phyloP scores from a whole-genome alignment of 2,888 invertebrate species.

The Lymantria dispar region DNA sequence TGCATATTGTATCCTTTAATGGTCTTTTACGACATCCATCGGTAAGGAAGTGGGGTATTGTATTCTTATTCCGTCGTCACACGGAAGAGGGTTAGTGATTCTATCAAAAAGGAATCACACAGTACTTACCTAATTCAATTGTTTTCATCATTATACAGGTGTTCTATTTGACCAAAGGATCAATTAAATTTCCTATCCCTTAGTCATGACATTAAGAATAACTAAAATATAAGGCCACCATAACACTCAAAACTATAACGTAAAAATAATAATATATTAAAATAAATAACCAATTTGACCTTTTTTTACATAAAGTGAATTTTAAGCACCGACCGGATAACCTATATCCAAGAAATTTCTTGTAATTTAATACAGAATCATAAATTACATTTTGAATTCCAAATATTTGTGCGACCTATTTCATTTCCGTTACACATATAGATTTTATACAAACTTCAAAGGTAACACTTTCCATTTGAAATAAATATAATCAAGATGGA shows the following conservation, averaged over 20 bases:
- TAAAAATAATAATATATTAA: not conserved
- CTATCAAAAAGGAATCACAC: too few relatives aligned
- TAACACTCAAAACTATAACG: not conserved
- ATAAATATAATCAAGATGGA: not conserved
- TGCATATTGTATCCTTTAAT: too few relatives aligned
- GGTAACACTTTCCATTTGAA: constrained; percentile 8
- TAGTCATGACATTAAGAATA: too few relatives aligned
- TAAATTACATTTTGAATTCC: not conserved
- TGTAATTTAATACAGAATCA: not conserved
- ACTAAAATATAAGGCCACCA: too few relatives aligned
- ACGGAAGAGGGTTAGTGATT: too few relatives aligned
- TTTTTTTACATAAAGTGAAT: not conserved
- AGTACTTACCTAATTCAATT: too few relatives aligned
- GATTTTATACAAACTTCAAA: constrained; percentile 12
- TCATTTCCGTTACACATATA: constrained; percentile 16
- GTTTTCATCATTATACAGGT: too few relatives aligned
- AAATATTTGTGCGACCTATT: constrained; percentile 25
- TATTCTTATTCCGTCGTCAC: too few relatives aligned
- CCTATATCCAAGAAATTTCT: not conserved
- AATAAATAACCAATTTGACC: not conserved
- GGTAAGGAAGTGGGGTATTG: too few relatives aligned
- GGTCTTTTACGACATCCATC: too few relatives aligned
- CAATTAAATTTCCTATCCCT: too few relatives aligned
- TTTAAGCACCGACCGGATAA: not conserved
- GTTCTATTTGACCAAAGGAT: too few relatives aligned